phyloP scores from a whole-genome alignment of 2,888 invertebrate genomes.

The Pheosia tremula region DNA sequence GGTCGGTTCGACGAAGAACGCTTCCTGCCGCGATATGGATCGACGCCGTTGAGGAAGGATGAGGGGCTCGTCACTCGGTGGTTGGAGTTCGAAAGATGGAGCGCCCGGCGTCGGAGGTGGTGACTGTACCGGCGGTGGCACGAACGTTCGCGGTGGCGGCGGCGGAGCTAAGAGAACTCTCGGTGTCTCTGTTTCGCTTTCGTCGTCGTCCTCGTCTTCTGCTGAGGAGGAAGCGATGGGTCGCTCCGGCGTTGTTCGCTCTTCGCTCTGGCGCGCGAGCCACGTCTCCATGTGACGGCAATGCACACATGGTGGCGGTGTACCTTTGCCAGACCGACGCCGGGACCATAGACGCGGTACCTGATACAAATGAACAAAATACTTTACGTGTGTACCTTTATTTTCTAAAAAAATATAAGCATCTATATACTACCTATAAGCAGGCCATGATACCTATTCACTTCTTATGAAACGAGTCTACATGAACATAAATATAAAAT shows the following conservation, averaged over 20 bases:
- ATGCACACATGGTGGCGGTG: constrained; percentile 90
- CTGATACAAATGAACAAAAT: constrained; percentile 50
- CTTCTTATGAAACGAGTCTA: too few relatives aligned
- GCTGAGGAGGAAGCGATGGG: constrained; percentile 69
- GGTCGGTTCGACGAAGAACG: constrained; percentile 90
- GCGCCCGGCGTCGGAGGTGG: constrained; percentile 83
- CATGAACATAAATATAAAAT: too few relatives aligned
- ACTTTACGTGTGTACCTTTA: too few relatives aligned
- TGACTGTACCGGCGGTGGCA: constrained; percentile 68
- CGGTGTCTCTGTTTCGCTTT: constrained; percentile 79
- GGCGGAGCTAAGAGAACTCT: constrained; percentile 87
- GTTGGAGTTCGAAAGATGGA: constrained; percentile 84
- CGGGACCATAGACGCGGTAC: constrained; percentile 87
- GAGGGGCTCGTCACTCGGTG: constrained; percentile 75
- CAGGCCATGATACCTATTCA: too few relatives aligned
- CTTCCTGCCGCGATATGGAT: constrained; percentile 92
- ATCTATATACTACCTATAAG: too few relatives aligned
- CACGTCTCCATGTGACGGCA: constrained; percentile 91
- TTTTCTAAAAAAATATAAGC: too few relatives aligned
- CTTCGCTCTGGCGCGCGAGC: constrained; percentile 81
- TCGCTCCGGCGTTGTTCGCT: constrained; percentile 69
- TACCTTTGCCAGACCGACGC: constrained; percentile 86
- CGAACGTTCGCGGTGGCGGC: constrained; percentile 68
- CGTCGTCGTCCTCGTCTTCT: constrained; percentile 80
- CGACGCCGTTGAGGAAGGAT: constrained; percentile 85